Evolutionary conservation across 1,140 invertebrate genomes (phyloP), one percentile per base, ranked within the genome.

Genomic region (Drosophila kurseongensis): DNA sequence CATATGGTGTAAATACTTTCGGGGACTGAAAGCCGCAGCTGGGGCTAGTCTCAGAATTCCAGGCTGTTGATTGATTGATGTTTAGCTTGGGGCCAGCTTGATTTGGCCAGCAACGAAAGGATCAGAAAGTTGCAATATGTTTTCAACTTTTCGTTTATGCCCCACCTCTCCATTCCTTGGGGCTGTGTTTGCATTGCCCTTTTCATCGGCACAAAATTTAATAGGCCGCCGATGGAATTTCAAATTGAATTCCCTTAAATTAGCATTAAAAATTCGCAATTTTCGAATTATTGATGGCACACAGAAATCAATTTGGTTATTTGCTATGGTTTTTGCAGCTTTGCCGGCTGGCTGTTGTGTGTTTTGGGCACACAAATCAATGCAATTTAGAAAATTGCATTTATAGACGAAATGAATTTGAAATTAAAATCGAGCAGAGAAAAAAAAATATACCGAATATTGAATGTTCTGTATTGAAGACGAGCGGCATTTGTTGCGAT

Each of bases 1-100:
- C 83, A 88, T 88, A 88, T 88, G 84, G 58, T 88, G 76, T 88
- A 83, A 86, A 88, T 86, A 86, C 82, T 88, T 83, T 82, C 44
- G 42, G 50, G 48, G 14, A 29, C 35, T n/a, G 35, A 29, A 16
- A 60, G 83, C 83, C 82, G 42, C 79, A 86, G 62, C 66, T 79
- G 79, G 44, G 44, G 12, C 36, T 5, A 45, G 42, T 13, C 40
- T 44, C 18, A 23, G 16, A 38, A 42, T 44, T 38, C 38, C 41
- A 35, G 50, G 57, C 50, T 72, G 55, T 66, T 88, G 83, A 88
- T 88, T 88, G 83, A 88, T 88, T 88, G 84, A 83, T 88, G 72
- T 89, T 89, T 88, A 63, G 72, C 75, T 67, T 68, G 45, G 69
- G 71, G 80, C 63, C 80, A 75, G 63, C 61, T 75, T 61, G 82